Conservation (phyloP, 2,797 vertebrate species). For the Setipinna tenuifilis region DNA sequence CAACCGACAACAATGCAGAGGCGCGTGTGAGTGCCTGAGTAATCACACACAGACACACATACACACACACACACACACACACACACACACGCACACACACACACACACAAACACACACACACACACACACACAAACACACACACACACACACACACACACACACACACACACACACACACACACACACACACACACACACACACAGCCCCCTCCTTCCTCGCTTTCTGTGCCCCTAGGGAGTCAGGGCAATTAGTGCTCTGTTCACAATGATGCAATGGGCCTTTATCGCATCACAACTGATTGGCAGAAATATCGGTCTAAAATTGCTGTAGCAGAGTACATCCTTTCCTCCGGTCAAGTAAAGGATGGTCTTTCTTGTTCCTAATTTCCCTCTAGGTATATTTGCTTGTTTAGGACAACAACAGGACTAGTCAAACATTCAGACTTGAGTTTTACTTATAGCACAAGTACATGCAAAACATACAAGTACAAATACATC, state of each 20-base stretch:
- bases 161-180: conserved; percentile 9
- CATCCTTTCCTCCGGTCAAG: too few relatives aligned
- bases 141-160: not conserved
- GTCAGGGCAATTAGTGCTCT: conserved; percentile 63
- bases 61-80: conserved; percentile 27
- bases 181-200: conserved; percentile 7
- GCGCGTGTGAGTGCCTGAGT: conserved; percentile 71
- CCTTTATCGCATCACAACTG: conserved; percentile 2
- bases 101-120: conserved; percentile 21
- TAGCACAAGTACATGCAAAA: too few relatives aligned
- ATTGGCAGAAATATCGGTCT: too few relatives aligned
- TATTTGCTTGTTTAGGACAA: too few relatives aligned
- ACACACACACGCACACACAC: conserved; percentile 26
- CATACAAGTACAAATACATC: not conserved
- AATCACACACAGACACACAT: conserved; percentile 9
- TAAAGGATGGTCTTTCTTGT: too few relatives aligned
- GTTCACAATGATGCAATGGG: not conserved
- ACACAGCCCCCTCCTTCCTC: not conserved
- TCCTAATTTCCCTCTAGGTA: not conserved
- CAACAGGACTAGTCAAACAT: not conserved
- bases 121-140: conserved; percentile 16
- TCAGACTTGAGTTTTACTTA: too few relatives aligned
- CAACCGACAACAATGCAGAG: conserved; percentile 50
- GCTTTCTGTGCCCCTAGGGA: not conserved
- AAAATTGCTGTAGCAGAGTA: too few relatives aligned